Evolutionary conservation across 2,113 vertebrate species (phyloP).

Genomic region (Pedionomus torquatus): DNA sequence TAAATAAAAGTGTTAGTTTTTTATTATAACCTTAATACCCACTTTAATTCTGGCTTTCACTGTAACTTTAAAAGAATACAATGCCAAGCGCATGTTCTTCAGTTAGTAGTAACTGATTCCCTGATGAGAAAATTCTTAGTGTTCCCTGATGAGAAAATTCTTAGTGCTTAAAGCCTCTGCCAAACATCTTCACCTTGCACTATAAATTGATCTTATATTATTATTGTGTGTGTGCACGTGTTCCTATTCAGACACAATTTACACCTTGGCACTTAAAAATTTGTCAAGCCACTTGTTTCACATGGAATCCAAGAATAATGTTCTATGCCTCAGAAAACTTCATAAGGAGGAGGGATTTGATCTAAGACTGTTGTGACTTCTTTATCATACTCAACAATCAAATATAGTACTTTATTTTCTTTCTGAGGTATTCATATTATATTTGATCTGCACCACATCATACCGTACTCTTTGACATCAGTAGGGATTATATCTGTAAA

Average conservation of each 20-base stretch:
- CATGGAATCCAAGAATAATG: background rate
- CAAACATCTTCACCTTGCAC: background rate
- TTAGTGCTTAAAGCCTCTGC: background rate
- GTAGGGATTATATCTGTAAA: background rate
- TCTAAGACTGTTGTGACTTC: background rate
- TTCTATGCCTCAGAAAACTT: background rate
- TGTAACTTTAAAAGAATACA: background rate
- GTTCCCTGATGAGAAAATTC: background rate
- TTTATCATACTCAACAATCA: background rate
- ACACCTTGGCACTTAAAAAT: background rate
- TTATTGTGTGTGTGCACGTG: background rate
- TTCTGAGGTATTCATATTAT: background rate
- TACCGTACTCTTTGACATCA: background rate
- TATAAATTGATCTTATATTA: background rate
- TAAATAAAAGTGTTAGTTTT: background rate
- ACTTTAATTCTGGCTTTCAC: background rate
- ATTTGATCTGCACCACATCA: background rate
- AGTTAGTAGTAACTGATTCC: background rate
- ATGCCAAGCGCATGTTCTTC: background rate
- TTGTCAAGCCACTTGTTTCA: background rate
- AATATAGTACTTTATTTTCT: background rate
- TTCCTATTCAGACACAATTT: background rate
- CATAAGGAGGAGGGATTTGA: background rate
- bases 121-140: background rate
- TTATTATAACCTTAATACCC: background rate